Base-by-base conservation (phyloP, 2,113 vertebrate species). In the Ploceus nigricollis region DNA sequence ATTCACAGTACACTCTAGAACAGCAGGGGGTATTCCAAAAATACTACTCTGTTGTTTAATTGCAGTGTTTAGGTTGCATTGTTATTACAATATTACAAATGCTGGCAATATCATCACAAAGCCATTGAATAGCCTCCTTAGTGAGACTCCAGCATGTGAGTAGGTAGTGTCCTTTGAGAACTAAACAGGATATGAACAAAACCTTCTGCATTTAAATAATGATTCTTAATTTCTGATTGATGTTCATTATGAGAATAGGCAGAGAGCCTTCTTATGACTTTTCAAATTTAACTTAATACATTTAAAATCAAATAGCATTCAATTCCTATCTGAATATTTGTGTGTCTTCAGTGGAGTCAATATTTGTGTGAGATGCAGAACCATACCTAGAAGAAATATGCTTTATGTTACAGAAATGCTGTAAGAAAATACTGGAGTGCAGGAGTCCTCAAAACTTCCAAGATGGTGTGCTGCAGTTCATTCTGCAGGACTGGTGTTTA, bases 1-100 rank as follows among this genome's bases (percentile, higher is more conserved):
- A 98, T 98, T 98, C 98, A 98, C 96, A 98, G 96, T 98, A 95
- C 96, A 96, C 94, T 97, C 98, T 98, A 96, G 93, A 97, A 96
- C 96, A 97, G 96, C 93, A 24, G n/a, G 6, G 90, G 96, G 95
- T 97, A 92, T 98, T 98, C 93, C 44, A 97, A 97, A 97, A 98
- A 97, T 96, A 97, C 95, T 97, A 91, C 94, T 97, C 90, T 97
- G 94, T 95, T 92, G 78, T 97, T 98, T 97, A 97, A 96, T 95
- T 96, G 94, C 85, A 71, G 87, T 76, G 91, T 97, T 98, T 95
- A 96, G 95, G 94, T 96, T 81, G 66, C 73, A 66, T 89, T 97
- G 97, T 95, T 96, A 87, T 93, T 87, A 95, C 63, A 93, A 88
- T 96, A 87, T 93, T 87, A 95, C 63, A 93, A 88, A 97, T 78